phyloP scores from a whole-genome alignment of 2,888 invertebrate species.

The Eledona agricola region DNA sequence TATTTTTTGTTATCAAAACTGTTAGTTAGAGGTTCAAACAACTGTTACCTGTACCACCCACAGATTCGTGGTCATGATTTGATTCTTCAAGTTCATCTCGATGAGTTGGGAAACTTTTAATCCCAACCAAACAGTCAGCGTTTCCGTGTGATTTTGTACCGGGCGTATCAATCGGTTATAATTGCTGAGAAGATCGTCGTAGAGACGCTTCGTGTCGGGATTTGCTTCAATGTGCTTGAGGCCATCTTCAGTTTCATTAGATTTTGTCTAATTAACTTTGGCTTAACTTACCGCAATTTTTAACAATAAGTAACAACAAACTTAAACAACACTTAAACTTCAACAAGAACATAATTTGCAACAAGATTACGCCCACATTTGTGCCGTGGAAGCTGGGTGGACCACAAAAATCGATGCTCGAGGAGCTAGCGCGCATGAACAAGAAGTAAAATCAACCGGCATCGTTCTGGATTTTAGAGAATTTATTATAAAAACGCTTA shows the following conservation, averaged over 20 bases:
- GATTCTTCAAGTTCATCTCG: constrained; percentile 91
- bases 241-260: constrained; percentile 48
- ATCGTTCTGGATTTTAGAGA: too few species aligned
- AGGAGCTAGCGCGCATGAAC: constrained; percentile 40
- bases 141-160: constrained; percentile 91
- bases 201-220: constrained; percentile 94
- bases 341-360: constrained; percentile 32
- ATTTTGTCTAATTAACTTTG: neutral
- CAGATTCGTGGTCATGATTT: constrained; percentile 95
- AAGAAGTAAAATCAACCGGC: too few species aligned
- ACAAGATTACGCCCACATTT: constrained; percentile 30
- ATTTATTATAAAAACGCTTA: too few species aligned
- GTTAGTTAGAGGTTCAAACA: constrained; percentile 5
- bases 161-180: constrained; percentile 95
- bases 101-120: constrained; percentile 89
- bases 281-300: constrained; percentile 16
- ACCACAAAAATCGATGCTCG: constrained; percentile 49
- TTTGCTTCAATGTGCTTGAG: constrained; percentile 76
- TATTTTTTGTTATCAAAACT: constrained; percentile 4
- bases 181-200: constrained; percentile 94
- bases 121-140: constrained; percentile 89
- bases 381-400: constrained; percentile 41
- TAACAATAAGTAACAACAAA: constrained; percentile 24
- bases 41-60: constrained; percentile 88
- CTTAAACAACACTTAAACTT: constrained; percentile 24